Conservation (phyloP, 2,113 vertebrate species). For the Paratilapia polleni region DNA sequence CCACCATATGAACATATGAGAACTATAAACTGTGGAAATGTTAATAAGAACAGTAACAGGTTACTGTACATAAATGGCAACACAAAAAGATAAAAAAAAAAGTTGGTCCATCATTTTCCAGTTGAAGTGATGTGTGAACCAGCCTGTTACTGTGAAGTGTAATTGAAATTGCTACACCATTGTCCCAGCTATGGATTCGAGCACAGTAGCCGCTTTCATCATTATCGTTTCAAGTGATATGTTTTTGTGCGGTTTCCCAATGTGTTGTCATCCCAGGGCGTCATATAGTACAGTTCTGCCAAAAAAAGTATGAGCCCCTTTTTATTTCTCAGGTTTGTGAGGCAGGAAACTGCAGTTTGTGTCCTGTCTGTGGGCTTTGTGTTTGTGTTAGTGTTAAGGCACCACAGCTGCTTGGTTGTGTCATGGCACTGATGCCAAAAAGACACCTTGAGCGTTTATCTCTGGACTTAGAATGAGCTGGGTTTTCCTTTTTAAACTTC, state of each 20-base stretch:
- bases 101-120: not conserved
- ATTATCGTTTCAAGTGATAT: not conserved
- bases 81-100: not conserved
- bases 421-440: not conserved
- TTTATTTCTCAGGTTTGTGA: not conserved
- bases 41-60: no score
- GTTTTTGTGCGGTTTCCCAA: not conserved
- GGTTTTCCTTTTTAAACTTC: rapidly evolving
- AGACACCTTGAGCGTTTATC: rapidly evolving
- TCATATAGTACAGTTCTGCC: not conserved
- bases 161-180: not conserved
- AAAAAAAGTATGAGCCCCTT: rapidly evolving
- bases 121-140: rapidly evolving
- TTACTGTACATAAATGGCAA: no score
- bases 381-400: not conserved
- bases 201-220: not conserved
- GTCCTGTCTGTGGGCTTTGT: not conserved
- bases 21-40: no score
- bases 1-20: no score
- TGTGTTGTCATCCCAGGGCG: not conserved
- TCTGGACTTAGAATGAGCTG: not conserved
- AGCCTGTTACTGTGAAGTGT: rapidly evolving
- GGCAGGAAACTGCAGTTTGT: not conserved
- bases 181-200: not conserved
- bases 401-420: not conserved